Evolutionary conservation across 1,140 invertebrate genomes (phyloP), one percentile per base, ranked within the genome.

Genomic region (Potamilus streckersoni): DNA sequence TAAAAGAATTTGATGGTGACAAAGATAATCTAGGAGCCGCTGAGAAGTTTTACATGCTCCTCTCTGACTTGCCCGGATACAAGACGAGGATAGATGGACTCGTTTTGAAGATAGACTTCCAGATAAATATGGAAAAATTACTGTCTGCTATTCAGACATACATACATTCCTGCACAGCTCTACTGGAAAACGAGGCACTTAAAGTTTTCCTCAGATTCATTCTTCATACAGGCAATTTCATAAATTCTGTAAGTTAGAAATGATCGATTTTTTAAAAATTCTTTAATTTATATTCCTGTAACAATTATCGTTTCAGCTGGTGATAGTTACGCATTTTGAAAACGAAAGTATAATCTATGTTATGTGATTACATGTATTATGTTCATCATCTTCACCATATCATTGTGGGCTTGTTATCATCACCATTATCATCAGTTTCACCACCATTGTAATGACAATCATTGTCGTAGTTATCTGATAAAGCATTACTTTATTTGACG

Each of bases 141-240:
- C 96, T 97, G 95, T 91, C 98, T 20, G 95, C 96, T 79, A 96
- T 98, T 79, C 95, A 95, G 85, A 94, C 95, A 4, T 96, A 98
- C 91, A 93, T 97, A 68, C 93, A 94, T 27, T 96, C 97, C 69
- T 96, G 95, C 66, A 93, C 92, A 58, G 73, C 76, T 71, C 77
- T 88, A 49, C 79, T 89, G 64, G 83, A 88, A 49, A 89, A 82
- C 69, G 80, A 84, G 31, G 84, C 84, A 3, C 78, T 90, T 11
- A 88, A 89, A 79, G 81, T 79, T 5, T 89, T 90, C 71, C 82
- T 90, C 17, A 74, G 85, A 68, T 83, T 85, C 63, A 86, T 88
- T 1, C 81, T 90, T 17, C 84, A 88, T 66, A 85, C 85, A 56
- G 89, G 89, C 8, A 90, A 90, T 79, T 90, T 89, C 73, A 85